A percentile compares a stretch with the other conserved stretches of the same genome.
phyloP scores from a whole-genome alignment of 1,140 invertebrate genomes.

The Lepidurus packardi region DNA sequence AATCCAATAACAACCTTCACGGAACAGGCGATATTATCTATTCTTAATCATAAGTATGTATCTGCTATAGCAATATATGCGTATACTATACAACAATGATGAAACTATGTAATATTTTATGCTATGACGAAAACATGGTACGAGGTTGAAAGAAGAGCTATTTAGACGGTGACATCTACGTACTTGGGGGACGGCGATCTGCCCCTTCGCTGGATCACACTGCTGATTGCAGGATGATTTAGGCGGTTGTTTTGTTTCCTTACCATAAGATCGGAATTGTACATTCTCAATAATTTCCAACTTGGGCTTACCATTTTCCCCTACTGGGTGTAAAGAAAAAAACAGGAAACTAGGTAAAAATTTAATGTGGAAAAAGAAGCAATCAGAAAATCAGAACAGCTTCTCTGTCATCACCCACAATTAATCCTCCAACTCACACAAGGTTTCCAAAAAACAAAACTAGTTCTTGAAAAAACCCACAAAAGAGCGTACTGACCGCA shows the following conservation, averaged over 20 bases:
- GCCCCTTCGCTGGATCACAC: conserved; percentile 48
- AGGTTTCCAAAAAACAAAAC: conserved; percentile 18
- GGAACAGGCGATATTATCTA: too few species aligned
- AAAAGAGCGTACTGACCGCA: neutral
- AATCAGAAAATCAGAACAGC: neutral
- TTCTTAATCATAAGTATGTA: too few species aligned
- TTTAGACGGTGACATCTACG: neutral
- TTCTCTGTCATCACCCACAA: neutral
- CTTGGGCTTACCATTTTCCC: conserved; percentile 41
- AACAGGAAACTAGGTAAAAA: conserved; percentile 1
- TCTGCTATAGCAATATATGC: too few species aligned
- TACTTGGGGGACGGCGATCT: conserved; percentile 40
- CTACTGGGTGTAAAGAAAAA: conserved; percentile 40
- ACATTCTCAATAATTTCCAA: conserved; percentile 44
- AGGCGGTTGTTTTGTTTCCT: conserved; percentile 41
- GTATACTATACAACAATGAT: too few species aligned
- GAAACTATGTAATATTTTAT: too few species aligned
- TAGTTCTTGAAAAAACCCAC: neutral
- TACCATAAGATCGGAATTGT: conserved; percentile 41
- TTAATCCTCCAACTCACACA: conserved; percentile 4
- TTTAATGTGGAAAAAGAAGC: neutral
- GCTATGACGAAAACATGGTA: too few species aligned
- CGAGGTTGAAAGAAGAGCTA: too few species aligned
- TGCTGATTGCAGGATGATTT: conserved; percentile 48
- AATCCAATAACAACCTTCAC: too few species aligned